These are phyloP conservation scores for Urocyon cinereoargenteus DNA, from an alignment of 2,797 vertebrate genomes.

Conservation along the genomic window DNA sequence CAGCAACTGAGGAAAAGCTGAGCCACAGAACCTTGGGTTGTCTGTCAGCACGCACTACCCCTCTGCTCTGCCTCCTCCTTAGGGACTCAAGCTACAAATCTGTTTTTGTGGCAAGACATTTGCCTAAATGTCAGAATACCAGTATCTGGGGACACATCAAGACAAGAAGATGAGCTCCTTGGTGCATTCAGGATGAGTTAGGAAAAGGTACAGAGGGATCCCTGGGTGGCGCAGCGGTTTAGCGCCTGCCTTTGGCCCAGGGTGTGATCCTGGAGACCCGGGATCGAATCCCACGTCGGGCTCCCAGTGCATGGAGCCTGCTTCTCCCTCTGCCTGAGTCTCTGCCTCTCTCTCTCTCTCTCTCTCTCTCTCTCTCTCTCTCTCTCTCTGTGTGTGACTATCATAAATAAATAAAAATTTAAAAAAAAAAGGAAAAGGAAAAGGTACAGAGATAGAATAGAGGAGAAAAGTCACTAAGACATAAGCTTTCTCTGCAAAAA, in stretches of 20 bases:
- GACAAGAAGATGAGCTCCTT: not conserved
- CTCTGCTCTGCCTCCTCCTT: constrained; percentile 11
- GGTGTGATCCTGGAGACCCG: no score
- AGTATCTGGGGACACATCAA: not conserved
- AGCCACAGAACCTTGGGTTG: not conserved
- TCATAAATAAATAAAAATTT: no score
- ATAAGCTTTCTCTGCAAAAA: constrained; percentile 46
- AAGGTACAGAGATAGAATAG: not conserved
- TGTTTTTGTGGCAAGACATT: not conserved
- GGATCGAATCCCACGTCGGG: no score
- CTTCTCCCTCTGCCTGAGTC: no score
- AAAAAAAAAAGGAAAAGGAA: no score
- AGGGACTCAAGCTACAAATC: not conserved
- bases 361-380: no score
- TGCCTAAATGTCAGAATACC: not conserved
- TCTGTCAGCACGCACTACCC: not conserved
- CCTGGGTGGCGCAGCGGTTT: no score
- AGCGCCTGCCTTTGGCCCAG: no score
- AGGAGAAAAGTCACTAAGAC: not conserved
- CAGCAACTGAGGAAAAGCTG: not conserved
- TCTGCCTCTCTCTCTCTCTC: no score
- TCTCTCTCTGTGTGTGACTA: no score
- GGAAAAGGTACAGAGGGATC: not conserved
- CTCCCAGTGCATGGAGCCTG: no score
- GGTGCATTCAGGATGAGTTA: not conserved